Evolutionary conservation across 2,888 invertebrate genomes (phyloP).

Genomic region (Dolomedes plantarius): DNA sequence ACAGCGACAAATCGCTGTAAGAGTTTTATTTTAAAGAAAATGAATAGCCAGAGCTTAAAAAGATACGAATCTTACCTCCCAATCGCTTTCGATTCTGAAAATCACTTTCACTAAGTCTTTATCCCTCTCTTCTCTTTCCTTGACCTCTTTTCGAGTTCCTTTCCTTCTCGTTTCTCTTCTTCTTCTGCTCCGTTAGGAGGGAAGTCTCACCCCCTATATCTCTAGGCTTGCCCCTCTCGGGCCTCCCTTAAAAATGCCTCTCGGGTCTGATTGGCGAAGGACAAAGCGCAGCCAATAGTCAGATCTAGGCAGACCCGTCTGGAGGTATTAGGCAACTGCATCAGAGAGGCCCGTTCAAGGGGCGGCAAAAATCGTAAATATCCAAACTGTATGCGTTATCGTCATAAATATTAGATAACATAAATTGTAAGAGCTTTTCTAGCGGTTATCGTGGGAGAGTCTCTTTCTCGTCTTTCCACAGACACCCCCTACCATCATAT

Average conservation of each 20-base stretch:
- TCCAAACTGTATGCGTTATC: not conserved
- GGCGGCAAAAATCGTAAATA: not conserved
- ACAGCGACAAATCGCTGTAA: too few relatives aligned
- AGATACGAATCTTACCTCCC: not conserved
- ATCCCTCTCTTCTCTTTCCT: not conserved
- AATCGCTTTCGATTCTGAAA: not conserved
- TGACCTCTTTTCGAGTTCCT: not conserved
- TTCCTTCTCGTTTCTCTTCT: not conserved
- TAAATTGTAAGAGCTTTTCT: too few relatives aligned
- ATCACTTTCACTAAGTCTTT: not conserved
- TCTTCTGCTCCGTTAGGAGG: not conserved
- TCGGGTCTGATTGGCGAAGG: not conserved
- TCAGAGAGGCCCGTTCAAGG: not conserved
- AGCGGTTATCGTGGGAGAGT: too few relatives aligned
- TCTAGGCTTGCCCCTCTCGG: not conserved
- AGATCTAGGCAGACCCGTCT: not conserved
- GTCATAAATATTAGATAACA: too few relatives aligned
- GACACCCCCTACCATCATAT: too few relatives aligned
- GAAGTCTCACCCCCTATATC: not conserved
- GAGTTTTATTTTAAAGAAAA: too few relatives aligned
- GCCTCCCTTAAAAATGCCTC: not conserved
- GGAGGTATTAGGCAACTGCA: not conserved
- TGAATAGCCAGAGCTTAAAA: too few relatives aligned
- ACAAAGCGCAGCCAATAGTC: not conserved
- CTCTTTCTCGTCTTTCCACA: too few relatives aligned